phyloP scores from a whole-genome alignment of 2,888 invertebrate genomes.

The Harmothoe impar region DNA sequence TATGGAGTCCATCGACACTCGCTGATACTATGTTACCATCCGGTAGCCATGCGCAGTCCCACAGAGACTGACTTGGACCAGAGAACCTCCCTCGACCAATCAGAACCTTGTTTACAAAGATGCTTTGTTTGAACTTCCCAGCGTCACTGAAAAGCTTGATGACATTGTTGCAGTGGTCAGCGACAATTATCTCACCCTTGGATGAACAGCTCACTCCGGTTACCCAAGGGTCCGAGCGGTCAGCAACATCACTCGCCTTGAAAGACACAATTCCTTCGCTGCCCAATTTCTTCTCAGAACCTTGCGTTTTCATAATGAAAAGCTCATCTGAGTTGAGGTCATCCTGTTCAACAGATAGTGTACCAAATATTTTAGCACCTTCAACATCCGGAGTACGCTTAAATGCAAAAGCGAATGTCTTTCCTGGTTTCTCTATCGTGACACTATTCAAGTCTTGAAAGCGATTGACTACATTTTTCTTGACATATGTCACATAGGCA shows the following conservation, averaged over 20 bases:
- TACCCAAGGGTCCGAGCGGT: constrained; percentile 57
- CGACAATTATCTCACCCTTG: constrained; percentile 56
- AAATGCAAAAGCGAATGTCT: constrained; percentile 35
- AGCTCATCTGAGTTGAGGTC: neutral
- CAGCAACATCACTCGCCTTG: neutral
- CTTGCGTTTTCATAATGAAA: neutral
- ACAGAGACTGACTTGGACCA: constrained; percentile 45
- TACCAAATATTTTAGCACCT: constrained; percentile 37
- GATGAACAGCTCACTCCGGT: constrained; percentile 41
- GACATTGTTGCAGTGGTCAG: constrained; percentile 61
- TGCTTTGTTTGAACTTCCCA: constrained; percentile 36
- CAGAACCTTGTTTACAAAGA: constrained; percentile 24
- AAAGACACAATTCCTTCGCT: neutral
- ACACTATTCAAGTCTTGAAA: constrained; percentile 3
- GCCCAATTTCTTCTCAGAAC: neutral
- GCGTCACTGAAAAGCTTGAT: constrained; percentile 37
- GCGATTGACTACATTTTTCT: constrained; percentile 48
- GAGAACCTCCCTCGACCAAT: neutral
- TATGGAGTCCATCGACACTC: constrained; percentile 34
- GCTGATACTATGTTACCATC: constrained; percentile 48
- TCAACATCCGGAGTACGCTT: constrained; percentile 7
- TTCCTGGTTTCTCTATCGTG: constrained; percentile 25
- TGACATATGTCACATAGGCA: constrained; percentile 21
- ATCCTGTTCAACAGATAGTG: constrained; percentile 8
- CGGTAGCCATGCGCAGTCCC: constrained; percentile 56